Evolutionary conservation across 2,888 invertebrate species (phyloP), one percentile per base, ranked within the genome.

Genomic region (Aelia acuminata): DNA sequence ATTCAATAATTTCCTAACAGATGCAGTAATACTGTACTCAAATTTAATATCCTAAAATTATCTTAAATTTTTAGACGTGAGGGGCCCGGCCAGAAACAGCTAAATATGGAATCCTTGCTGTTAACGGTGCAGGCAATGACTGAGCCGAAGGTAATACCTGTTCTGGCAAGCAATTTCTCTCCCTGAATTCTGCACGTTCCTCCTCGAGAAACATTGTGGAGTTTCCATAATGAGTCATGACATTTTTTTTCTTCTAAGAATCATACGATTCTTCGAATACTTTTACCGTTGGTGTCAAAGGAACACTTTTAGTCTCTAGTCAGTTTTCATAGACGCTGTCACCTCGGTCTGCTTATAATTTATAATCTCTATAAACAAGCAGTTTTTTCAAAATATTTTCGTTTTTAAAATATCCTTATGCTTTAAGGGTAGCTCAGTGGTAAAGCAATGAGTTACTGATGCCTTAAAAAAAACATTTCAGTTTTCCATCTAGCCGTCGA

Each of bases 81-180:
- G 63, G 63, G 1, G 5, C 7, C 31, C 20, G 2, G 0, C 26
- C 15, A 20, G 31, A 35, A 70, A 31, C 63, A 35, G 5, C 63
- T 70, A 70, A 70, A 70, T 35, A 70, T 70, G 31, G 63, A 20
- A 70, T 35, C 31, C 20, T 20, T 35, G 15, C 8, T 20, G 26
- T 18, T 70, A 70, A 70, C 63, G 63, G 63, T 35, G 18, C 31
- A 35, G 35, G 18, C 63, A 35, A 70, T 70, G 63, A 31, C 63
- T 70, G 31, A 70, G 35, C 5, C 13, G 53, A n/a, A 35, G 63
- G 63, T 70, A 70, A 70, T 70, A 70, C 63, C 63, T 70, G 63
- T 35, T 35, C 63, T 35, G 22, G 18, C 31, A 31, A 57, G 63
- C 18, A 70, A 70, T 70, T 70, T 70, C 63, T 70, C 63, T 57